Evolutionary conservation across 2,888 invertebrate genomes (phyloP), one percentile per base, ranked within the genome.

Genomic region (Drosophila rellima): DNA sequence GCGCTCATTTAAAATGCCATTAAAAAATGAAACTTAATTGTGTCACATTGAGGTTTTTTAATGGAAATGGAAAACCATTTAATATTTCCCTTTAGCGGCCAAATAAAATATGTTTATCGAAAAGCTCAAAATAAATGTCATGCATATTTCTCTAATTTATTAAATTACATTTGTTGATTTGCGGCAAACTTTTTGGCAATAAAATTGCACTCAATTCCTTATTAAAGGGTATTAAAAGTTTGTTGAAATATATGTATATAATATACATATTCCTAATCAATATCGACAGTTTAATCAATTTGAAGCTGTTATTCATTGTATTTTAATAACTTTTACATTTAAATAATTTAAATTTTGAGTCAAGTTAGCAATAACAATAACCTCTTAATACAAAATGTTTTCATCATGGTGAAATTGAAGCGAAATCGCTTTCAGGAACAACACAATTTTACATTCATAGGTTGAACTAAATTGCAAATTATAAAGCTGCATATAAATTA

Each of bases 401-500:
- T 1, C n/a, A n/a, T n/a, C 35, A 23, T 20, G 4, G 0, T 26
- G 29, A 40, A 31, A 23, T 35, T 6, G 2, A 7, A 2, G 23
- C 23, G 42, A 35, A 20, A 17, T 44, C 26, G 40, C 40, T 13
- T 23, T 2, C 3, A 17, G 29, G 37, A 56, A 45, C 35, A 33
- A 26, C 26, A 3, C 31, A 48, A 47, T 51, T 42, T 39, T n/a
- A n/a, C n/a, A n/a, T n/a, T 17, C 48, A 48, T 35, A 40, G 15
- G 17, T 20, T 50, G 64, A 52, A 66, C 45, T 39, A 37, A 63
- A 55, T 61, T 54, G 47, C 51, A 60, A 67, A 57, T 57, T 57
- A 64, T 51, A 57, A 20, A 61, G 68, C 48, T 76, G 87, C 84
- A 87, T 80, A 77, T 60, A 77, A 86, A 81, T 83, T 77, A 81